Percentiles rank a stretch among this genome's conserved stretches.
Conservation (phyloP, 2,113 vertebrate species). For the Delphinus delphis region DNA sequence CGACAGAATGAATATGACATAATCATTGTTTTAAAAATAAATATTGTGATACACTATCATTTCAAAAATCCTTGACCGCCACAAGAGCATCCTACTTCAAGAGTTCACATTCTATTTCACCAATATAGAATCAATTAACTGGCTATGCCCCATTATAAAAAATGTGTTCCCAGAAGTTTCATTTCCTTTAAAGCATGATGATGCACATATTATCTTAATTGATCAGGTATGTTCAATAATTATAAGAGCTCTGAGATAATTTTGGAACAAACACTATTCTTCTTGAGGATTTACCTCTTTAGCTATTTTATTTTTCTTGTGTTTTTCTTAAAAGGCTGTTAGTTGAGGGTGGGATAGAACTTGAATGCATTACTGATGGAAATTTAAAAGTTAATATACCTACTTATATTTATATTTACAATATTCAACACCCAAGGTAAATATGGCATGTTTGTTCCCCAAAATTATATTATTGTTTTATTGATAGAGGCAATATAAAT, state of each 20-base stretch:
- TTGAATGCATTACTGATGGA: constrained; percentile 1
- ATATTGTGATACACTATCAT: not conserved
- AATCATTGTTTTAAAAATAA: not conserved
- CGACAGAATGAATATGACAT: not conserved
- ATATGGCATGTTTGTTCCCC: not conserved
- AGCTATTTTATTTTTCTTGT: not conserved
- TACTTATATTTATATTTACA: constrained; percentile 22
- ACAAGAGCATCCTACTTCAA: not conserved
- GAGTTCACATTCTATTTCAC: not conserved
- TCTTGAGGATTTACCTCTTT: not conserved
- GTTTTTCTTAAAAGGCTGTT: not conserved
- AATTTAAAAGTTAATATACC: not conserved
- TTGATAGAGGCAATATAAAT: constrained; percentile 40
- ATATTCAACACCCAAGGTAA: not conserved
- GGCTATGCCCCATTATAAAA: not conserved
- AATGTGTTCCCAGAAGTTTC: not conserved
- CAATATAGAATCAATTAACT: not conserved
- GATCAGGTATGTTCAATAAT: not conserved
- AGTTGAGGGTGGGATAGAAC: not conserved
- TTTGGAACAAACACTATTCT: not conserved
- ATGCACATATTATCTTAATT: not conserved
- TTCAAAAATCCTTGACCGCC: not conserved
- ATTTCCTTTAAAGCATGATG: constrained; percentile 6
- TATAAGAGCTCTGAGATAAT: not conserved
- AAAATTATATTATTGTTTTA: constrained; percentile 9